Evolutionary conservation across 2,888 invertebrate species (phyloP), one percentile per base, ranked within the genome.

Genomic region (Ischnus inquisitorius): DNA sequence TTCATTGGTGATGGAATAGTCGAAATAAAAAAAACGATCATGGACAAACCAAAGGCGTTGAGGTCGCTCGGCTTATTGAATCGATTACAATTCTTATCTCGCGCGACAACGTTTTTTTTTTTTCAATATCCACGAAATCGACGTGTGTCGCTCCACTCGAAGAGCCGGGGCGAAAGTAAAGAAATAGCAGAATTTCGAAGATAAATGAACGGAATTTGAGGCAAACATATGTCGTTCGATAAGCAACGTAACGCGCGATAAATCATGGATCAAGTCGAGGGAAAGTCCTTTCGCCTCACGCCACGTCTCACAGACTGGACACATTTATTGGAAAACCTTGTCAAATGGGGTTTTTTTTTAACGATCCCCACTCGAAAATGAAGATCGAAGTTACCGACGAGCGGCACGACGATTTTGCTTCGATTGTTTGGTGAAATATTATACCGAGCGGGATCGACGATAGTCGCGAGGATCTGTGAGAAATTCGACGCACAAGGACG

Each of bases 211-310:
- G 69, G 64, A 76, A 62, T 68, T 69, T 48, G 75, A 65, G 54
- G 43, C 43, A 43, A 65, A 69, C 48, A 22, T 22, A 22, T 54
- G 65, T 76, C 34, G 43, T 64, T 62, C 54, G 75, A 76, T 76
- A 69, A 81, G 76, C 64, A 76, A 71, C 76, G 54, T 48, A 57
- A 67, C 65, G 57, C 34, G 34, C 64, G 71, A 76, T 81, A 71
- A 81, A 80, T 81, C 69, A 76, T 69, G 46, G 48, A 12, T 19
- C 22, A 64, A 46, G 34, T 19, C 69, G 69, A 51, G 43, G 60
- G 43, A 62, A 69, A 16, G 71, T 69, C 69, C 12, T 62, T 64
- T 81, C 12, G 43, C 19, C 54, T 39, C 46, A 46, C 65, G 64
- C 43, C 43, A 65, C 16, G 43, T n/a, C 25, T 43, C 79, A 22